Percentiles rank a stretch among this genome's conserved stretches.
These are phyloP conservation scores for human DNA, from an alignment of 2,113 vertebrate species.

Conservation along the genomic window GRCh38 chr2:51066501-51067000, in stretches of 20 bases:
- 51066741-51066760: conserved; percentile 52
- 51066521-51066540: neutral
- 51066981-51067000: conserved; percentile 38
- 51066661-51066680: neutral
- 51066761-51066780: conserved; percentile 70
- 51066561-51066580: neutral
- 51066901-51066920: conserved; percentile 47
- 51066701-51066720: neutral
- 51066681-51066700: neutral
- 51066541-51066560: neutral
- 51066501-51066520: neutral
- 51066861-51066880: conserved; percentile 66
- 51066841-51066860: conserved; percentile 66
- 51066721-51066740: neutral
- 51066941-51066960: conserved; percentile 3
- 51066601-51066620: neutral
- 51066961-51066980: conserved; percentile 20
- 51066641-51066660: neutral
- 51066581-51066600: neutral
- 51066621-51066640: neutral
- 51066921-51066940: conserved; percentile 48
- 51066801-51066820: conserved; percentile 56
- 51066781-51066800: conserved; percentile 67
- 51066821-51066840: conserved; percentile 62
- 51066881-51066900: conserved; percentile 60